Base-by-base conservation (phyloP, 2,888 invertebrate genomes). In the Lacanobia oleracea region DNA sequence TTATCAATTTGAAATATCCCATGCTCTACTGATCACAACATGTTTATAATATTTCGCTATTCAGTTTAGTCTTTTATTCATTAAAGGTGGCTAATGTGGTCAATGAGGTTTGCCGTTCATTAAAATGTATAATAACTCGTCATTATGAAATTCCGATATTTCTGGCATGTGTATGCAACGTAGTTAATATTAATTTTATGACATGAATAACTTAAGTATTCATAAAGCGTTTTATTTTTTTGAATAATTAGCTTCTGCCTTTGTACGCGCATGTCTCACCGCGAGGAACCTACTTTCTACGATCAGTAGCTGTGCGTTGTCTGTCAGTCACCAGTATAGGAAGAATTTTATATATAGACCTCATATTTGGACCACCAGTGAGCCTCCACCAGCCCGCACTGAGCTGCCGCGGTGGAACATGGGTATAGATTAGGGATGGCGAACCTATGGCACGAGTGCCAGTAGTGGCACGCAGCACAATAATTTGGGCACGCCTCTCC, bases 31-130 rank as follows among this genome's bases (percentile, higher is more conserved):
- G 10, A 27, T 43, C n/a, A 48, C n/a, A 10, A n/a, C 12, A 54
- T 60, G 7, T 18, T 2, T 37, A 27, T 59, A 18, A n/a, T 48
- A 67, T 60, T 67, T 43, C 67, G 7, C n/a, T 33, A 27, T n/a
- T 23, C 4, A 37, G 33, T 48, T 23, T 16, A 54, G 9, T 23
- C 14, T 48, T 60, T 40, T 50, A 54, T 74, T 54, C 50, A 70
- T 40, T 27, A 51, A 75, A 70, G 40, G 14, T 50, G 60, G 48
- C 16, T 54, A 51, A 45, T 45, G 37, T 40, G 59, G 73, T 59
- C 16, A 61, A 16, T 56, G 54, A 62, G 62, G 57, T 59, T 59
- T n/a, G 37, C 10, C 40, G 27, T 59, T 78, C 16, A 75, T 75
- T 63, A 79, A 71, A 62, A 45, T 62, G 16, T 37, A 61, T 54